These are phyloP conservation scores for Macrotis lagotis DNA, from an alignment of 2,113 vertebrate species.

Conservation along the genomic window DNA sequence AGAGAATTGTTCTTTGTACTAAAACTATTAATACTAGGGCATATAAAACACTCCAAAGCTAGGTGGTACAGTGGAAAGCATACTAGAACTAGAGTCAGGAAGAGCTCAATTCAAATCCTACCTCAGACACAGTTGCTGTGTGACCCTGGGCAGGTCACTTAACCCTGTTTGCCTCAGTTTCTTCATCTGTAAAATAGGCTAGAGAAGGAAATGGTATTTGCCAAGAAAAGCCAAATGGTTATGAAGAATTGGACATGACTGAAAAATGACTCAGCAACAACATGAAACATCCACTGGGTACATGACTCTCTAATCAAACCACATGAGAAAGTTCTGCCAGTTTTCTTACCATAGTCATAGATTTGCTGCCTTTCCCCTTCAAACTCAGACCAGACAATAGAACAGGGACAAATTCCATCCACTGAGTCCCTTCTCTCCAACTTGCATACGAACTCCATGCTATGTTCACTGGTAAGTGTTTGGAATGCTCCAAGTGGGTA, in stretches of 20 bases:
- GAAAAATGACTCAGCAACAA: neutral
- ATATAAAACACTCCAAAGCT: neutral
- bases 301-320: neutral
- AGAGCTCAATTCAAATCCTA: neutral
- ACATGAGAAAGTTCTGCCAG: neutral
- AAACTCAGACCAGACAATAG: neutral
- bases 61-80: neutral
- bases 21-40: neutral
- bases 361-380: neutral
- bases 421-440: neutral
- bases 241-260: neutral
- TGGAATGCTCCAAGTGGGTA: neutral
- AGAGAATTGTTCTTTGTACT: neutral
- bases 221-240: neutral
- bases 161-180: neutral
- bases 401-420: neutral
- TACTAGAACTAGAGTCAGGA: neutral
- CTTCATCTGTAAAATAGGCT: neutral
- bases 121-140: neutral
- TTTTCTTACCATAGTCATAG: neutral
- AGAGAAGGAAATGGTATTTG: neutral
- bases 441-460: neutral
- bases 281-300: neutral
- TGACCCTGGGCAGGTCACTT: neutral
- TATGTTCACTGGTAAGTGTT: neutral